A percentile compares a stretch with the other conserved stretches of the same genome.
These are phyloP conservation scores for Reticulitermes speratus DNA, from an alignment of 1,140 invertebrate genomes.

Conservation along the genomic window DNA sequence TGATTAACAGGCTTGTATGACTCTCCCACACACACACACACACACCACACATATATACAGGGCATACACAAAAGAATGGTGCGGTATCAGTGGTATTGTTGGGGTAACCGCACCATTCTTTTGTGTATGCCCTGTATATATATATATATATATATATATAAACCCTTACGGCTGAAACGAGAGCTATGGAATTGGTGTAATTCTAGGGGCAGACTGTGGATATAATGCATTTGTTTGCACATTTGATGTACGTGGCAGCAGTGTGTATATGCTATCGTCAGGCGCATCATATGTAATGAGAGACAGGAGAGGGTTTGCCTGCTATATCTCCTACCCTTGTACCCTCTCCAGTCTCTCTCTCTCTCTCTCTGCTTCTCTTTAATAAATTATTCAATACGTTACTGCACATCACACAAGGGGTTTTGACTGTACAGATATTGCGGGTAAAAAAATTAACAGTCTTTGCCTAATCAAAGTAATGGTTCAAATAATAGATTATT, in stretches of 20 bases:
- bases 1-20: not conserved
- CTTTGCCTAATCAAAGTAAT: not conserved
- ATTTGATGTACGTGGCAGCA: not conserved
- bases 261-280: not conserved
- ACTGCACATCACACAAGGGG: not conserved
- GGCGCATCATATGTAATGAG: not conserved
- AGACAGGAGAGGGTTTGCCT: not conserved
- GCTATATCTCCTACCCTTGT: not conserved
- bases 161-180: not conserved
- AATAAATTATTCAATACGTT: not conserved
- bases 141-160: not conserved
- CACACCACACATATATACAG: too few species aligned
- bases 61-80: too few species aligned
- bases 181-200: not conserved
- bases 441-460: not conserved
- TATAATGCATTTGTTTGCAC: not conserved
- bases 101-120: too few species aligned
- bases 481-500: not conserved
- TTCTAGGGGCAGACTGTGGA: not conserved
- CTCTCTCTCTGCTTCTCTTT: not conserved
- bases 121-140: too few species aligned
- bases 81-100: too few species aligned
- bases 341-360: not conserved
- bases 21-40: too few species aligned
- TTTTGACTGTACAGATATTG: not conserved